These are phyloP conservation scores for Aethes cnicana DNA, from an alignment of 2,888 invertebrate species.

Conservation along the genomic window DNA sequence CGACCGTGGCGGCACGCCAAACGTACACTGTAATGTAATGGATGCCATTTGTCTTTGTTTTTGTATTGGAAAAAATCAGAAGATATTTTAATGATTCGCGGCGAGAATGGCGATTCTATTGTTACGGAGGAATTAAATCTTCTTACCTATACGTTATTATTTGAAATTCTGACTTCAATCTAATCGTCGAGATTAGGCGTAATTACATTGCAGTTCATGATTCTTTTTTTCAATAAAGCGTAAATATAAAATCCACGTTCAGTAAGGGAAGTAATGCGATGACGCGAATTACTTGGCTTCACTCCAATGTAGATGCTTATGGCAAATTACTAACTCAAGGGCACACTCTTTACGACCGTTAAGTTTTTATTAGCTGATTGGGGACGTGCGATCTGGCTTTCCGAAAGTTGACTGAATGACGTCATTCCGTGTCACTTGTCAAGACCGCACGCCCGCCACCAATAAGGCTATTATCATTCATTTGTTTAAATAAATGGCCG, in stretches of 20 bases:
- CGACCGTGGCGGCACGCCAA: constrained; percentile 75
- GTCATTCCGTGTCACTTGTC: constrained; percentile 14
- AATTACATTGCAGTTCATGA: too few relatives aligned
- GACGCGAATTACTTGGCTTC: constrained; percentile 61
- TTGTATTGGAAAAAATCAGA: constrained; percentile 61
- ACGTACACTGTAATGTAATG: constrained; percentile 55
- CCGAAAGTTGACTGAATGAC: constrained; percentile 7
- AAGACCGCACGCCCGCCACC: constrained; percentile 6
- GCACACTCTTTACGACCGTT: constrained; percentile 52
- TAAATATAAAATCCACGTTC: constrained; percentile 45
- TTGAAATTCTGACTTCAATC: constrained; percentile 4
- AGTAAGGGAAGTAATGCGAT: constrained; percentile 56
- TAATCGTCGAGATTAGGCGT: neutral
- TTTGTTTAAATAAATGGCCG: constrained; percentile 26
- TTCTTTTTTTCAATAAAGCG: too few relatives aligned
- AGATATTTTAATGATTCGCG: constrained; percentile 39
- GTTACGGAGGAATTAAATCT: neutral
- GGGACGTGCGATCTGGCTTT: constrained; percentile 18
- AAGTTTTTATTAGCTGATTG: constrained; percentile 42
- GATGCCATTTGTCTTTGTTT: constrained; percentile 59
- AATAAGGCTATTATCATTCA: constrained; percentile 24
- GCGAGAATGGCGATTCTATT: neutral
- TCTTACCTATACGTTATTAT: neutral
- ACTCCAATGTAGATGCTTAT: constrained; percentile 58
- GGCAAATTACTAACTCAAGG: constrained; percentile 60